Conservation (phyloP, 2,797 vertebrate genomes). For the Tiaroga cobitis region DNA sequence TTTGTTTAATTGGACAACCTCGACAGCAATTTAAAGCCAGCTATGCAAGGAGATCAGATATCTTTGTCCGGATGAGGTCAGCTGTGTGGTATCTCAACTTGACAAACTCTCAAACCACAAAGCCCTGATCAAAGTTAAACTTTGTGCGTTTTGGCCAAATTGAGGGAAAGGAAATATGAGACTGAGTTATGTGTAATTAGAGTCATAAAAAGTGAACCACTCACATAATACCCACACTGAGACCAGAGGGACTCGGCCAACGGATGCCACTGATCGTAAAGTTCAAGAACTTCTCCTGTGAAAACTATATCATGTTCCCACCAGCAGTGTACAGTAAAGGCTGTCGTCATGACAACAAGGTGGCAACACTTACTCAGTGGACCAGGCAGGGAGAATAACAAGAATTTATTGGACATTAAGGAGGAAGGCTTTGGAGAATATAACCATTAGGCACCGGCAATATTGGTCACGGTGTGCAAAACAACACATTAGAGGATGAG, state of each 20-base stretch:
- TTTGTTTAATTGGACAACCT: conserved; percentile 33
- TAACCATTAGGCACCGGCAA: conserved; percentile 53
- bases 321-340: conserved; percentile 44
- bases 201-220: conserved; percentile 31
- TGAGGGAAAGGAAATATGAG: background rate
- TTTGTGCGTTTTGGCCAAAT: conserved; percentile 15
- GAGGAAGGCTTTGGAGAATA: conserved; percentile 53
- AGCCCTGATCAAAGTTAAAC: conserved; percentile 12
- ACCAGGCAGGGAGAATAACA: conserved; percentile 51
- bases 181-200: conserved; percentile 38
- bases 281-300: conserved; percentile 47
- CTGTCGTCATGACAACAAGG: conserved; percentile 65
- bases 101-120: conserved; percentile 16
- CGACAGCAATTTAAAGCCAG: conserved; percentile 4
- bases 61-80: conserved; percentile 25
- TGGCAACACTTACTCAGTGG: conserved; percentile 48
- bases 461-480: conserved; percentile 49
- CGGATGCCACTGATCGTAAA: conserved; percentile 51
- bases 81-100: background rate
- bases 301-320: conserved; percentile 59
- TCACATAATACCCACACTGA: conserved; percentile 35
- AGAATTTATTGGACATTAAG: conserved; percentile 60
- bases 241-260: conserved; percentile 32
- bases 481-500: conserved; percentile 42
- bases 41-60: conserved; percentile 18